Evolutionary conservation across 1,140 invertebrate genomes (phyloP).

Genomic region (Riptortus pedestris): DNA sequence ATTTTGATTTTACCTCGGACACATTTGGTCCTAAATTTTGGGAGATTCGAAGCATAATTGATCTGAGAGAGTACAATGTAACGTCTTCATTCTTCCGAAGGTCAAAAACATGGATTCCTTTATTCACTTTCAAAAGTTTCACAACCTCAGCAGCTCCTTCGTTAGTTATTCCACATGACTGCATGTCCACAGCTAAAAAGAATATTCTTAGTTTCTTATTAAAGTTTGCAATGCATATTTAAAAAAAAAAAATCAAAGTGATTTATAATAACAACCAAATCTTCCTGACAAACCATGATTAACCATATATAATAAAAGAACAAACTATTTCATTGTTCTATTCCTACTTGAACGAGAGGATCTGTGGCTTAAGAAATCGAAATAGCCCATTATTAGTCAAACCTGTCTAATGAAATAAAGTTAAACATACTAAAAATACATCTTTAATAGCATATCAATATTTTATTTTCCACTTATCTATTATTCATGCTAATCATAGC

Average conservation of each 20-base stretch:
- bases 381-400: no score
- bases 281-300: neutral
- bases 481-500: no score
- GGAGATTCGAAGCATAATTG: neutral
- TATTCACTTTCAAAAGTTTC: neutral
- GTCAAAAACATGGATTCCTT: neutral
- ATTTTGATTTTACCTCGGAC: neutral
- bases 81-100: neutral
- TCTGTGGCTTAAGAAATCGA: no score
- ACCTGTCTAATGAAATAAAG: no score
- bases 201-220: no score
- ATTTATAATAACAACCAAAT: neutral
- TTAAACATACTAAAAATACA: no score
- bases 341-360: no score
- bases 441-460: no score
- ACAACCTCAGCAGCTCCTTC: neutral
- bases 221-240: no score
- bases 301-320: neutral
- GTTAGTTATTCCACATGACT: neutral
- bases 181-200: neutral
- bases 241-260: no score
- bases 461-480: no score
- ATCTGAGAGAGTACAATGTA: neutral
- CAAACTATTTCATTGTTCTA: no score
- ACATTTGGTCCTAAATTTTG: neutral